Conservation (phyloP, 2,797 vertebrate species). For the Leptatherina wallacei region DNA sequence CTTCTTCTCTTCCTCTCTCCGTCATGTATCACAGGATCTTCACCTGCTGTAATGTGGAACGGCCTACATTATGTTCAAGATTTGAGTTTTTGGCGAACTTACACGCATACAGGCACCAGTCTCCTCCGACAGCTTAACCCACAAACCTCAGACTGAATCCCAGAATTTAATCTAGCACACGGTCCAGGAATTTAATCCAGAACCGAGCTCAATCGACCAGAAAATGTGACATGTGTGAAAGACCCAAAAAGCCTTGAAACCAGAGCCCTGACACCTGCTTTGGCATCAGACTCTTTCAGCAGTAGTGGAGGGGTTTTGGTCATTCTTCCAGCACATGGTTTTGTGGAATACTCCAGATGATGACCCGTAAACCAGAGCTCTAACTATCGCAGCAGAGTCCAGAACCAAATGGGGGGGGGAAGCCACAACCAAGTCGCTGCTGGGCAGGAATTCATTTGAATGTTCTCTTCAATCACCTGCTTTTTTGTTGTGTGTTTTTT, state of each 20-base stretch:
- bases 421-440: conserved; percentile 20
- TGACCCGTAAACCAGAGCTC: conserved; percentile 63
- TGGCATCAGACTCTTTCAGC: conserved; percentile 40
- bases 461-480: conserved; percentile 61
- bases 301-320: conserved; percentile 39
- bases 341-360: conserved; percentile 55
- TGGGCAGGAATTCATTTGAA: conserved; percentile 41
- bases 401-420: conserved; percentile 32
- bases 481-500: background rate
- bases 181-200: conserved; percentile 58
- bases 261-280: conserved; percentile 74
- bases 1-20: conserved; percentile 20
- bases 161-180: conserved; percentile 61
- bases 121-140: conserved; percentile 45
- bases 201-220: conserved; percentile 56
- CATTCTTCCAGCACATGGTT: conserved; percentile 56
- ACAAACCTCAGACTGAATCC: conserved; percentile 41
- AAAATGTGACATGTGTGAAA: conserved; percentile 67
- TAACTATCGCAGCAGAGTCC: conserved; percentile 39
- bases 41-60: conserved; percentile 17
- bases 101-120: conserved; percentile 43
- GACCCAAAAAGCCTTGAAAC: conserved; percentile 59
- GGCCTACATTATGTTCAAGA: conserved; percentile 43
- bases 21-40: conserved; percentile 54
- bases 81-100: conserved; percentile 26